Conservation (phyloP, 2,797 vertebrate genomes). For the Melanotaenia maccullochi region DNA sequence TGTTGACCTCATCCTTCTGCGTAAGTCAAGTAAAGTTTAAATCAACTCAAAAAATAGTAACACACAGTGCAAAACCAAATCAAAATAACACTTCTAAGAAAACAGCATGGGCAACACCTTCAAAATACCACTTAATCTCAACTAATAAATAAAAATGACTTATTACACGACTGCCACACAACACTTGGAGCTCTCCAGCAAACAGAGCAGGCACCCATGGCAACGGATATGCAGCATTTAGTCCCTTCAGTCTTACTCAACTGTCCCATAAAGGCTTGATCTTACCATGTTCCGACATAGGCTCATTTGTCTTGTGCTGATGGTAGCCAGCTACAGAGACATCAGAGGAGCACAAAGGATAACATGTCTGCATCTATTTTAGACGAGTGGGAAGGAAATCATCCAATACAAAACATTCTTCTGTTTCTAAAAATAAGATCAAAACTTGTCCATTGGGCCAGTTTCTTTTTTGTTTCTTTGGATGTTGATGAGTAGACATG, state of each 20-base stretch:
- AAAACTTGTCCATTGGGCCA: conserved; percentile 61
- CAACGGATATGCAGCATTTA: conserved; percentile 5
- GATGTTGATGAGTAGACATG: conserved; percentile 54
- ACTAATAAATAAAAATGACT: background rate
- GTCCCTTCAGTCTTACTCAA: conserved; percentile 33
- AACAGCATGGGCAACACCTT: background rate
- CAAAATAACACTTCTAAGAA: background rate
- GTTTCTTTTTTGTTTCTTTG: conserved; percentile 71
- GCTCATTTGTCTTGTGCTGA: conserved; percentile 32
- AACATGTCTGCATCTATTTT: conserved; percentile 60
- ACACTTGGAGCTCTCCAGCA: conserved; percentile 21
- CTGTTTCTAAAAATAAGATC: conserved; percentile 71
- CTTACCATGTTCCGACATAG: conserved; percentile 42
- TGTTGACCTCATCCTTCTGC: conserved; percentile 3
- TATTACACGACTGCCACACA: background rate
- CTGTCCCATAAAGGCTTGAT: conserved; percentile 39
- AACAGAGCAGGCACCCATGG: conserved; percentile 34
- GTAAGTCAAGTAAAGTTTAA: conserved; percentile 27
- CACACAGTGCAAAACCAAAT: background rate
- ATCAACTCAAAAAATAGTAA: conserved; percentile 13
- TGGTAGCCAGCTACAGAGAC: conserved; percentile 26
- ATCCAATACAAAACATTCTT: conserved; percentile 63
- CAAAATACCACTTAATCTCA: background rate
- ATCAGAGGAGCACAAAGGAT: conserved; percentile 31
- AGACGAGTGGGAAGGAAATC: conserved; percentile 65